phyloP scores from a whole-genome alignment of 1,140 invertebrate species.

The Psilanteris sp. region DNA sequence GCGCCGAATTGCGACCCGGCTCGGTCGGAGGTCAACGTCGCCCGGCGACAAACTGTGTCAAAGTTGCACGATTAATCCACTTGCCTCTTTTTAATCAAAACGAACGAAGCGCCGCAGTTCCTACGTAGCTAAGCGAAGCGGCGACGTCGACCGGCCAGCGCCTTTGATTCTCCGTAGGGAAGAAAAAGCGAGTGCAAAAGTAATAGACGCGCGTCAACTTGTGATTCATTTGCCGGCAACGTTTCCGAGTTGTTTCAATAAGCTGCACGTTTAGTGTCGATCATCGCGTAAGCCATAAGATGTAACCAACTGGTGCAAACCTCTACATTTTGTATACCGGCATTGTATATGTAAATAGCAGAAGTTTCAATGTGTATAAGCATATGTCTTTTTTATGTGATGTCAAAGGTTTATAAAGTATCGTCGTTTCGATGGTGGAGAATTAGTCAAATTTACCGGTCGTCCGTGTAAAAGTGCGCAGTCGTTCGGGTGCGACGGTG shows the following conservation, averaged over 20 bases:
- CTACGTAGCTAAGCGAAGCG: conserved; percentile 3
- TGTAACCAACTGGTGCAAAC: conserved; percentile 37
- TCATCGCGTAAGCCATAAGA: conserved; percentile 33
- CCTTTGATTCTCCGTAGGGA: conserved; percentile 11
- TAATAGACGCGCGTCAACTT: conserved; percentile 43
- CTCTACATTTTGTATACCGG: conserved; percentile 61
- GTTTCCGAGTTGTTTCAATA: conserved; percentile 35
- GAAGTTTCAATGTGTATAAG: conserved; percentile 52
- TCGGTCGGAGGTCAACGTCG: conserved; percentile 6
- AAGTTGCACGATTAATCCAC: conserved; percentile 25
- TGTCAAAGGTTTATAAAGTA: conserved; percentile 61
- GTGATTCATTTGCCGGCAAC: conserved; percentile 32
- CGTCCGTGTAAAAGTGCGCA: conserved; percentile 27
- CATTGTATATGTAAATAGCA: conserved; percentile 52
- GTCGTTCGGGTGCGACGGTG: too few relatives aligned
- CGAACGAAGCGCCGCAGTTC: conserved; percentile 8
- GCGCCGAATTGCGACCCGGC: neutral
- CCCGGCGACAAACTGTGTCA: conserved; percentile 34
- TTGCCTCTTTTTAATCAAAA: conserved; percentile 35
- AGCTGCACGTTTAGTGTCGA: conserved; percentile 41
- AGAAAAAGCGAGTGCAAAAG: too few relatives aligned
- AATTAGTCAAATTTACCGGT: conserved; percentile 27
- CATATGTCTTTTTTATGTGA: conserved; percentile 58
- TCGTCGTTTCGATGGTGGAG: conserved; percentile 57
- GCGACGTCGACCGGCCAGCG: neutral